Base-by-base conservation (phyloP, 2,113 vertebrate genomes). In the Herpetotheres cachinnans region DNA sequence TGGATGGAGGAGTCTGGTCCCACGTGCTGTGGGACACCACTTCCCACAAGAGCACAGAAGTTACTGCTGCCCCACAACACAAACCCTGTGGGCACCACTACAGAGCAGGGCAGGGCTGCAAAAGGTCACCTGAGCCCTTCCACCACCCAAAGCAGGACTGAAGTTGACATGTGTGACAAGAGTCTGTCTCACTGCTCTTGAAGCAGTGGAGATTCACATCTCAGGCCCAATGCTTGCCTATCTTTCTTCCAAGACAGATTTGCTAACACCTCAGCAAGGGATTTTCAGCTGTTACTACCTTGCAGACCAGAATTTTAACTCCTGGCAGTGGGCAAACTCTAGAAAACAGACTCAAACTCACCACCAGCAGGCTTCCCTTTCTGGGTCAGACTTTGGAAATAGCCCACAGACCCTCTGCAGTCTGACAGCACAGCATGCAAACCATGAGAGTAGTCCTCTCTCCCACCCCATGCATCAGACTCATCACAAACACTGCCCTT, bases 11-110 rank as follows among this genome's bases (percentile, higher is more conserved):
- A 40, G 54, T 17, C 32, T 49, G 62, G 18, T 55, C 54, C 46
- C 54, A 72, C 1, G 0, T 2, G 2, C n/a, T 3, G 2, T 13
- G n/a, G 70, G 56, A 47, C 46, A 40, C 42, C 8, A 73, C 55
- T 6, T 82, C 55, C 36, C 65, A 62, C 22, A n/a, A 18, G 40
- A 77, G 16, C 59, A 58, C 0, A 1, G 55, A 40, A 73, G 49
- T 34, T 71, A 59, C 78, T 47, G 62, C 56, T 71, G 59, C 36
- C 54, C 42, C 56, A 49, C 42, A 50, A 47, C 40, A 21, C 4
- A 50, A 62, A 22, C 36, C 36, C 65, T 40, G 46, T 2, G 3
- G 6, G 8, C 9, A 40, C 12, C 46, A 78, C 7, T 18, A 61
- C 7, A 70, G 40, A 73, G 49, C n/a, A 11, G 2, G 13, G 30